Evolutionary conservation across 2,113 vertebrate species (phyloP), one percentile per base, ranked within the genome.

Genomic region (Pseudorasbora parva): DNA sequence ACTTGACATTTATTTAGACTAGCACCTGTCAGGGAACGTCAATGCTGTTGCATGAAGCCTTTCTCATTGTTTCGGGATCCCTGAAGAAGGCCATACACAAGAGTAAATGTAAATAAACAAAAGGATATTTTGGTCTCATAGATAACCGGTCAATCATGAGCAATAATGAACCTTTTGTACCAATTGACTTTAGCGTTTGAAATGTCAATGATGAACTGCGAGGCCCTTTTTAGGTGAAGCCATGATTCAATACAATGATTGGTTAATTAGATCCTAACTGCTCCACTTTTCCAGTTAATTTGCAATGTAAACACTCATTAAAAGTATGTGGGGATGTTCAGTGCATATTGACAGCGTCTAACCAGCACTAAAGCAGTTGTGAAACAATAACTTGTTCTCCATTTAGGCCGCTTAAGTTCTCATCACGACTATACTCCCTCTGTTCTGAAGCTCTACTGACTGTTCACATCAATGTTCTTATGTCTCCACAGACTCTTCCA

Each of bases 401-500:
- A 59, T 64, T 82, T 27, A 54, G 47, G 33, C 45, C 72, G 21
- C 56, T 59, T 25, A 37, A 85, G 54, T 25, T 23, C 17, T 25
- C 49, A 74, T 74, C 12, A 19, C 0, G 23, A 49, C 71, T 30
- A 23, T 30, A 74, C 23, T 49, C 45, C 23, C 23, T 27, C 71
- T 51, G 14, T 74, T 1, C 43, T 25, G 69, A 73, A 47, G n/a
- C 43, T 69, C 66, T 47, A 47, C 71, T 51, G 23, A 59, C n/a
- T 59, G 37, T 45, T 73, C 27, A 30, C 37, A 54, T 47, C 30
- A 69, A 8, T 43, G 9, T 6, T 57, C 12, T 75, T 23, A 51
- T 85, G 25, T 82, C 25, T 86, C 75, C 89, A 15, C 89, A 99
- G 98, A 98, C 97, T 0, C 93, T 99, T 90, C 96, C 97, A 81